A percentile compares a stretch with the other conserved stretches of the same genome.
Evolutionary conservation across 1,140 invertebrate species (phyloP).

Genomic region (Drosophila melanica): DNA sequence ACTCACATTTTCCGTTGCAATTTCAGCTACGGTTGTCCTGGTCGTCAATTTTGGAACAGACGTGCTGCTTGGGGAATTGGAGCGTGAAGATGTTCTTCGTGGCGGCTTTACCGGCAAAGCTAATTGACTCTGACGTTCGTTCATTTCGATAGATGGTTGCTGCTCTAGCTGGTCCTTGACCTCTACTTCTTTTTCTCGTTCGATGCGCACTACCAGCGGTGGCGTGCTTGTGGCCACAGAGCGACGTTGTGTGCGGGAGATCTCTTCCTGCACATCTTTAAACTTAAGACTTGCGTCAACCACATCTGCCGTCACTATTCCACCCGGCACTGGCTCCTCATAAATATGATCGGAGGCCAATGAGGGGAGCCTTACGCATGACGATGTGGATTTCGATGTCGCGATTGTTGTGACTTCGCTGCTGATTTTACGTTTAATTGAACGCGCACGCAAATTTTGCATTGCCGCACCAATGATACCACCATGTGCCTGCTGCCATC

Average conservation of each 20-base stretch:
- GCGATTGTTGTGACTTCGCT: constrained; percentile 34
- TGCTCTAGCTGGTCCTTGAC: constrained; percentile 3
- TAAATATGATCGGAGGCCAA: constrained; percentile 67
- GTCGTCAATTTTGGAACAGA: constrained; percentile 34
- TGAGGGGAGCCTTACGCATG: constrained; percentile 16
- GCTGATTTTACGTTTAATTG: constrained; percentile 63
- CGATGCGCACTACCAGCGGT: constrained; percentile 67
- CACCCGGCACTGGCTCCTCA: constrained; percentile 48
- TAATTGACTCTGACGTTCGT: constrained; percentile 50
- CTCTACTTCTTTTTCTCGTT: constrained; percentile 33
- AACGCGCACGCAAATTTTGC: constrained; percentile 76
- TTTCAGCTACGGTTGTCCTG: neutral
- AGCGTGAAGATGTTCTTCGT: constrained; percentile 73
- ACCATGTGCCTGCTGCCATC: constrained; percentile 77
- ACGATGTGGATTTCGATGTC: constrained; percentile 41
- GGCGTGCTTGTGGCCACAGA: constrained; percentile 79
- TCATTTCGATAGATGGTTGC: constrained; percentile 44
- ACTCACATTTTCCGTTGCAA: constrained; percentile 63
- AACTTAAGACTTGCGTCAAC: constrained; percentile 52
- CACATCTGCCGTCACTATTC: neutral
- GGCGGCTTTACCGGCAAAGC: constrained; percentile 71
- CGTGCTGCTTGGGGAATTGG: constrained; percentile 67
- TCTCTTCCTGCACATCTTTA: constrained; percentile 51
- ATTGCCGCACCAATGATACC: constrained; percentile 78
- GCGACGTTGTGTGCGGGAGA: constrained; percentile 38